Conservation (phyloP, 1,140 invertebrate genomes). For the Scaptodrosophila lebanonensis region DNA sequence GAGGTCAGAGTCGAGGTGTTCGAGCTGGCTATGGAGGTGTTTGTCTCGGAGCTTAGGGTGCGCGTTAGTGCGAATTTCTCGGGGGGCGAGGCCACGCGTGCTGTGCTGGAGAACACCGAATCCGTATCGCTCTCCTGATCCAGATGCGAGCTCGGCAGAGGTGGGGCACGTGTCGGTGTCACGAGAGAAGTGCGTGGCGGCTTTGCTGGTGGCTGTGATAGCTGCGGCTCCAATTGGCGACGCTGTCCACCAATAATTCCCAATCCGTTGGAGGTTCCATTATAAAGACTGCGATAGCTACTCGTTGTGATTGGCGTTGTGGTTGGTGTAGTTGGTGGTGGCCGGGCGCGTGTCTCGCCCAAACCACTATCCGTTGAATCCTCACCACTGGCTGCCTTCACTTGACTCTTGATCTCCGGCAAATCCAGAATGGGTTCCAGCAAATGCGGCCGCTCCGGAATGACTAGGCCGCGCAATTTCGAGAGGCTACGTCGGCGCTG, state of each 20-base stretch:
- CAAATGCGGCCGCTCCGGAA: conserved; percentile 85
- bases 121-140: conserved; percentile 90
- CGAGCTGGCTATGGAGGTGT: conserved; percentile 80
- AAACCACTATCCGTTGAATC: conserved; percentile 66
- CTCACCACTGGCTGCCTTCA: conserved; percentile 58
- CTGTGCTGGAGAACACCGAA: conserved; percentile 86
- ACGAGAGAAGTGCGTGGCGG: conserved; percentile 74
- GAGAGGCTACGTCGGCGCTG: conserved; percentile 88
- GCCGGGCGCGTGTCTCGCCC: conserved; percentile 35
- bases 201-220: conserved; percentile 67
- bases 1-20: conserved; percentile 83
- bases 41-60: conserved; percentile 82
- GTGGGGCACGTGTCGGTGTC: conserved; percentile 7
- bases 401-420: conserved; percentile 88
- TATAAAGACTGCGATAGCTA: conserved; percentile 33
- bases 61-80: conserved; percentile 78
- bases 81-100: conserved; percentile 78
- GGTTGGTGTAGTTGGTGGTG: conserved; percentile 8
- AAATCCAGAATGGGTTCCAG: conserved; percentile 80
- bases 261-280: conserved; percentile 54
- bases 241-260: conserved; percentile 25
- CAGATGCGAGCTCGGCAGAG: conserved; percentile 28
- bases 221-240: conserved; percentile 46
- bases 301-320: not conserved
- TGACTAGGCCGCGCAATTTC: conserved; percentile 89